Evolutionary conservation across 2,113 vertebrate species (phyloP).

Genomic region (Acinonyx jubatus): DNA sequence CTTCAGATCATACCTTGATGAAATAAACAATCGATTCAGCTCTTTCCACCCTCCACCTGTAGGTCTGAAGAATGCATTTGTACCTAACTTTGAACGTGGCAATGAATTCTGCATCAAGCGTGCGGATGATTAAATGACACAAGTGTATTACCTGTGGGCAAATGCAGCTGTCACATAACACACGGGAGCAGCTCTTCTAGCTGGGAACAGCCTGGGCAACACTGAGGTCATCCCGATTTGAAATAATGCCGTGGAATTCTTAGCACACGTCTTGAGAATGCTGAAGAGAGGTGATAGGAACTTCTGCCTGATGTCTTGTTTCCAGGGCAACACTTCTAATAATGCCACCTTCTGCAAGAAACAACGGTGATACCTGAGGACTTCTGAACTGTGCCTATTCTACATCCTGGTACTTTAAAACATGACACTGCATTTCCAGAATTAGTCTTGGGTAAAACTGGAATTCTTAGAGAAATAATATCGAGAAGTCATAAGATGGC

Average conservation of each 20-base stretch:
- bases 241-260: background rate
- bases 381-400: background rate
- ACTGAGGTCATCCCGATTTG: background rate
- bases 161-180: background rate
- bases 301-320: background rate
- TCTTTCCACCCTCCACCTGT: background rate
- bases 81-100: background rate
- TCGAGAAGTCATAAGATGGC: background rate
- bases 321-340: constrained; percentile 17
- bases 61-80: background rate
- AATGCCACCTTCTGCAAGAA: background rate
- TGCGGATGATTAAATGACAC: background rate
- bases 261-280: background rate
- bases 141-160: background rate
- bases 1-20: background rate
- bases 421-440: background rate
- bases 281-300: background rate
- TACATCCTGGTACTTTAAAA: background rate
- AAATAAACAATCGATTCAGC: background rate
- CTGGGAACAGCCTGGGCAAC: background rate
- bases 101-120: background rate
- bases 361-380: background rate
- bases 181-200: background rate
- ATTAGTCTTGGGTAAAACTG: background rate
- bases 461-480: background rate